Conservation (phyloP, 2,888 invertebrate species). For the Apeira syringaria region DNA sequence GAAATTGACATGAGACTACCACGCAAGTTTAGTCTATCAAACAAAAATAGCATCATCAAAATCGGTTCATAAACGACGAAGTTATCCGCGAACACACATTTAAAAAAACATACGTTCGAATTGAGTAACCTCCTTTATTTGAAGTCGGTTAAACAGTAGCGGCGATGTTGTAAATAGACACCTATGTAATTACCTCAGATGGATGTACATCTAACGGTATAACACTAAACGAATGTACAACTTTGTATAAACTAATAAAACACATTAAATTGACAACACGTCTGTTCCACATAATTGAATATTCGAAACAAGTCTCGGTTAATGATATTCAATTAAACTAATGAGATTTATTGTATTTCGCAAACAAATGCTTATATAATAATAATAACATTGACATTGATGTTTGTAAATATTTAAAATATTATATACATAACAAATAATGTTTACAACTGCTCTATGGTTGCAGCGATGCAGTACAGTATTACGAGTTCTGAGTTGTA, state of each 20-base stretch:
- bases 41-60: no score
- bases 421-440: not conserved
- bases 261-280: constrained; percentile 1
- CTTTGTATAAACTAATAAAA: not conserved
- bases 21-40: no score
- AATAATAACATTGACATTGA: no score
- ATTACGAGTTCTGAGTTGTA: not conserved
- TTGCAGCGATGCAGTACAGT: not conserved
- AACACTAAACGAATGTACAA: not conserved
- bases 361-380: no score
- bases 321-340: not conserved
- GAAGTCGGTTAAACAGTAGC: not conserved
- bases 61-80: no score
- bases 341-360: no score
- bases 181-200: no score
- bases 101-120: no score
- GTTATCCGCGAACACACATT: no score
- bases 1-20: no score
- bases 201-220: not conserved
- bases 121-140: not conserved
- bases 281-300: constrained; percentile 4
- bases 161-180: no score
- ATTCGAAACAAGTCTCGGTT: not conserved
- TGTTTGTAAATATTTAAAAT: not conserved
- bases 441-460: not conserved